Conservation (phyloP, 92 coral and sea anemone genomes). For the Epizoanthus stellaris region DNA sequence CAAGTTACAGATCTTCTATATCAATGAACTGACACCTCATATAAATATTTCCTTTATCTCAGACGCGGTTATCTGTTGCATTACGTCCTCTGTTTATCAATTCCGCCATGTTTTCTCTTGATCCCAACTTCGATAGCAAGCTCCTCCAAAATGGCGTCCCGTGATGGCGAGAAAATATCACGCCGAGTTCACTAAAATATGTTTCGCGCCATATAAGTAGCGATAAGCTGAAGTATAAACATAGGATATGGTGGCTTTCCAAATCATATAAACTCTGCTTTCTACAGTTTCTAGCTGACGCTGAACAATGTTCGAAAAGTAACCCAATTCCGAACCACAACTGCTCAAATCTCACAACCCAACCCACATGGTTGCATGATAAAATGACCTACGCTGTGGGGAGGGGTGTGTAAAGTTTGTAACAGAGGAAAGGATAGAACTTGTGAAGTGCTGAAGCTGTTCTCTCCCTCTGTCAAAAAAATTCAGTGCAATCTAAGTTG, state of each 20-base stretch:
- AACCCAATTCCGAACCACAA: too few relatives aligned
- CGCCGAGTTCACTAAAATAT: conserved; percentile 5
- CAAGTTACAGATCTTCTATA: conserved; percentile 43
- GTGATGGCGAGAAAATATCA: conserved; percentile 62
- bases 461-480: conserved; percentile 1
- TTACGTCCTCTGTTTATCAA: conserved; percentile 43
- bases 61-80: conserved; percentile 32
- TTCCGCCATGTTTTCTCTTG: conserved; percentile 31
- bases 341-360: not conserved
- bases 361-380: not conserved
- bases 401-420: conserved; percentile 34
- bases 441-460: too few relatives aligned
- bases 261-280: not conserved
- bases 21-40: conserved; percentile 47
- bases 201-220: not conserved
- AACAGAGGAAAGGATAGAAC: not conserved
- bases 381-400: not conserved
- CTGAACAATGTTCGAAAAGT: not conserved
- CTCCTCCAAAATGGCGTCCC: conserved; percentile 66
- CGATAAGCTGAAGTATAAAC: too few relatives aligned
- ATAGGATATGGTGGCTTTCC: not conserved
- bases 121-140: conserved; percentile 38
- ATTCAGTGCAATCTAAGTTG: conserved; percentile 19
- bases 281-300: not conserved
- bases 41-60: conserved; percentile 48